These are phyloP conservation scores for Henricia sp. DNA, from an alignment of 53 echinoderm and acorn worm genomes.

Conservation along the genomic window DNA sequence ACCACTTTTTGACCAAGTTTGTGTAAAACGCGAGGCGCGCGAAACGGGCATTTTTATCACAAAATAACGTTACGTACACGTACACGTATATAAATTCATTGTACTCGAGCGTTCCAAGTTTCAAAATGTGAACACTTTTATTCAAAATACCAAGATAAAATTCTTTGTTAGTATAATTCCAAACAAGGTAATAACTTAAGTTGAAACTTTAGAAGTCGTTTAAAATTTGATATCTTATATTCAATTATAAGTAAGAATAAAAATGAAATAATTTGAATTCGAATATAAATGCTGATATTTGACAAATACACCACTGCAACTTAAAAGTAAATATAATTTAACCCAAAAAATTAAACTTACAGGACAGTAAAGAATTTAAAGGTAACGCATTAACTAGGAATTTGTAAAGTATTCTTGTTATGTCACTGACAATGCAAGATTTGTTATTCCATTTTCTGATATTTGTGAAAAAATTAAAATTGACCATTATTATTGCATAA, in stretches of 20 bases:
- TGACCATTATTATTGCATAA: too few species aligned
- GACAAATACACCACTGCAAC: not conserved
- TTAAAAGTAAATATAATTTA: not conserved
- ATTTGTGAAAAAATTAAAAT: too few species aligned
- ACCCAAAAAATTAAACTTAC: not conserved
- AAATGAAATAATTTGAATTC: not conserved
- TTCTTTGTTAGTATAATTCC: not conserved
- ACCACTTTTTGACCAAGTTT: too few species aligned
- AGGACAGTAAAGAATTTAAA: not conserved
- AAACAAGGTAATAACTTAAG: not conserved
- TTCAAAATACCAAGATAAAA: not conserved
- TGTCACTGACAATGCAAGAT: too few species aligned
- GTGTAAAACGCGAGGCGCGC: too few species aligned
- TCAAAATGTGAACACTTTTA: not conserved
- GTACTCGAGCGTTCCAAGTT: too few species aligned
- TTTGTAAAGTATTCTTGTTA: too few species aligned
- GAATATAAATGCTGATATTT: not conserved
- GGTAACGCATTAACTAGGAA: not conserved
- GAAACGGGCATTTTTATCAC: too few species aligned
- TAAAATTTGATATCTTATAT: not conserved
- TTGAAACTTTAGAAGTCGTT: not conserved
- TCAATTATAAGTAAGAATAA: not conserved
- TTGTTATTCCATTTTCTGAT: too few species aligned
- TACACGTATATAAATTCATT: too few species aligned
- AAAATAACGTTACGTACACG: too few species aligned